Evolutionary conservation across 2,888 invertebrate species (phyloP).

Genomic region (Drosophila pullipes): DNA sequence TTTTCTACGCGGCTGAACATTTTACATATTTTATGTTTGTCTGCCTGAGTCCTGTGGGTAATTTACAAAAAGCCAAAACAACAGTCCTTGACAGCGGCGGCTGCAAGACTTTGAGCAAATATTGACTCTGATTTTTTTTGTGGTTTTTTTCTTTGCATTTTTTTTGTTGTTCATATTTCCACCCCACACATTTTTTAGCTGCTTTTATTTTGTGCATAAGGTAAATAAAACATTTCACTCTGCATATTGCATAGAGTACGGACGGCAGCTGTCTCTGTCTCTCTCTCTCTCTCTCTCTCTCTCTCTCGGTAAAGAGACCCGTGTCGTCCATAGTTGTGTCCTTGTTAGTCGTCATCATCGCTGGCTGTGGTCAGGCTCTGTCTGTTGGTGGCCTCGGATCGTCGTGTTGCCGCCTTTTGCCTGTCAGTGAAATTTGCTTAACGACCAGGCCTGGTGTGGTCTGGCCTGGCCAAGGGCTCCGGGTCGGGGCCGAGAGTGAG

Average conservation of each 20-base stretch:
- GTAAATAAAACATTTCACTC: conserved; percentile 64
- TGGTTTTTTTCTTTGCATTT: neutral
- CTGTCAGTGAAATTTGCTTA: conserved; percentile 57
- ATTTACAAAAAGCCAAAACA: conserved; percentile 34
- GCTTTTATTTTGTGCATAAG: conserved; percentile 14
- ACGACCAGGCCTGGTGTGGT: conserved; percentile 33
- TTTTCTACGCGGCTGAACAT: conserved; percentile 9
- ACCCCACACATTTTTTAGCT: conserved; percentile 4
- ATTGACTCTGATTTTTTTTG: conserved; percentile 58
- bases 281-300: too few relatives aligned
- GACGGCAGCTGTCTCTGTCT: conserved; percentile 29
- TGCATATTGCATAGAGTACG: conserved; percentile 40
- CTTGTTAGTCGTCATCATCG: conserved; percentile 22
- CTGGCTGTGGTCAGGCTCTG: conserved; percentile 26
- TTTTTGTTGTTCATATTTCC: conserved; percentile 18
- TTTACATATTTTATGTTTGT: conserved; percentile 50
- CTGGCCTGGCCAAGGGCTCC: neutral
- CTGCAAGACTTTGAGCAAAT: conserved; percentile 61
- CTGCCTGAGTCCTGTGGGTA: conserved; percentile 33
- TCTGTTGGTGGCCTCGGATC: conserved; percentile 47
- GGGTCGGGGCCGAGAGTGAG: neutral
- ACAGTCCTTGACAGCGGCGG: conserved; percentile 20
- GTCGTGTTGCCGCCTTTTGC: conserved; percentile 32
- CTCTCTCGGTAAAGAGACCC: conserved; percentile 8
- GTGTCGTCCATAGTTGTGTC: conserved; percentile 17